Evolutionary conservation across 2,888 invertebrate genomes (phyloP), one percentile per base, ranked within the genome.

Genomic region (Pegoplata infirma): DNA sequence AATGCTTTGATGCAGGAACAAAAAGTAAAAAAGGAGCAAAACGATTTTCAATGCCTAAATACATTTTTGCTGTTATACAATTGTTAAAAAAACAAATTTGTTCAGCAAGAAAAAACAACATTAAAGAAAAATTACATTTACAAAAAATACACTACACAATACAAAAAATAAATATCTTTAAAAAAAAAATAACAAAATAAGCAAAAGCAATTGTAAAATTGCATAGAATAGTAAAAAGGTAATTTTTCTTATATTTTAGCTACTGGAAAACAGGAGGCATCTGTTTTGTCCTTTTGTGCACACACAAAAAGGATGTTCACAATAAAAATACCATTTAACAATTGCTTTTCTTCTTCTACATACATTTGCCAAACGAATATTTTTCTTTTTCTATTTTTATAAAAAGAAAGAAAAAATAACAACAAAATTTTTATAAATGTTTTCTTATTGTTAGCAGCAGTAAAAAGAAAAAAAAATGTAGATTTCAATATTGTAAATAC

Each of bases 191-290:
- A 78, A 69, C 68, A 63, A 64, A 74, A 71, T 75, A 47, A 67
- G 12, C 40, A 79, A 63, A 72, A 79, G 71, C 75, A 79, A 72
- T 79, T 75, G 75, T 58, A 58, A 75, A 72, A 75, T 79, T 79
- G 79, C 75, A 75, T 63, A 58, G 67, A 67, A 51, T 44, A 32
- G 49, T 49, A 75, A 66, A 40, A 51, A 75, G 75, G 71, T 67
- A 79, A 64, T 75, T 72, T 75, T 61, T 67, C 51, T 46, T 67
- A 17, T 28, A 25, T n/a, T n/a, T 67, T 74, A 72, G 67, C 71
- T 71, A 67, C 71, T 40, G 71, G n/a, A n/a, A 61, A 72, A 66
- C 51, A 58, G 63, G 67, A 67, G 67, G 51, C 79, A 79, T 72
- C 75, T 79, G 79, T 68, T 25, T 75, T 61, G 79, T 72, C 79